A percentile compares a stretch with the other conserved stretches of the same genome.
Evolutionary conservation across 2,797 vertebrate genomes (phyloP).

Genomic region (Siniperca undulata): DNA sequence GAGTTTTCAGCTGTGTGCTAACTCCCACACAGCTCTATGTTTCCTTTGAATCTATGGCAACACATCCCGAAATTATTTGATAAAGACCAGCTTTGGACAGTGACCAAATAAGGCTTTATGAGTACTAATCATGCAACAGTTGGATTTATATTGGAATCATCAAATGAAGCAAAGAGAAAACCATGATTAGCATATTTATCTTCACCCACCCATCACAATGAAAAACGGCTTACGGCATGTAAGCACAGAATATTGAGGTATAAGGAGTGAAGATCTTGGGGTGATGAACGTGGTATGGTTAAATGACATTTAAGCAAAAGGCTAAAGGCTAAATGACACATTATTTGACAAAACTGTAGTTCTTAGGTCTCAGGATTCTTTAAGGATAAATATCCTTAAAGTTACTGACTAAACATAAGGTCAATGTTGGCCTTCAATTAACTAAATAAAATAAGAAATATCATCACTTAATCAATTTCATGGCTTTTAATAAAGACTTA

Average conservation of each 20-base stretch:
- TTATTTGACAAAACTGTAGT: conserved; percentile 17
- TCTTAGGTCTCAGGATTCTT: background rate
- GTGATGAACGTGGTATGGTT: background rate
- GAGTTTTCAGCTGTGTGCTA: conserved; percentile 40
- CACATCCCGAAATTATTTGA: conserved; percentile 17
- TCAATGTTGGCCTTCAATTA: conserved; percentile 25
- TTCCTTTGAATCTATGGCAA: conserved; percentile 48
- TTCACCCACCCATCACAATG: conserved; percentile 3
- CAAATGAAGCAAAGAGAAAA: conserved; percentile 24
- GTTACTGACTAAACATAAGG: conserved; percentile 13
- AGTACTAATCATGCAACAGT: conserved; percentile 42
- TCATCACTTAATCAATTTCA: conserved; percentile 37
- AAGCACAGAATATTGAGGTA: background rate
- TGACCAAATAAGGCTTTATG: conserved; percentile 32
- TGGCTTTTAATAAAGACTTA: conserved; percentile 16
- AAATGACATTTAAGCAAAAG: background rate
- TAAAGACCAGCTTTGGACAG: conserved; percentile 26
- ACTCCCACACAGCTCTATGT: conserved; percentile 29
- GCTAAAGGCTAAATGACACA: background rate
- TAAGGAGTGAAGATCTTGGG: background rate
- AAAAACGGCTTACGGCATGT: background rate
- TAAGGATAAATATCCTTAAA: background rate
- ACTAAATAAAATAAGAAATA: conserved; percentile 24
- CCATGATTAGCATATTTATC: conserved; percentile 33
- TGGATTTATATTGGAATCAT: conserved; percentile 19